Conservation (phyloP, 64 coral and sea anemone genomes). For the Montipora cactus region DNA sequence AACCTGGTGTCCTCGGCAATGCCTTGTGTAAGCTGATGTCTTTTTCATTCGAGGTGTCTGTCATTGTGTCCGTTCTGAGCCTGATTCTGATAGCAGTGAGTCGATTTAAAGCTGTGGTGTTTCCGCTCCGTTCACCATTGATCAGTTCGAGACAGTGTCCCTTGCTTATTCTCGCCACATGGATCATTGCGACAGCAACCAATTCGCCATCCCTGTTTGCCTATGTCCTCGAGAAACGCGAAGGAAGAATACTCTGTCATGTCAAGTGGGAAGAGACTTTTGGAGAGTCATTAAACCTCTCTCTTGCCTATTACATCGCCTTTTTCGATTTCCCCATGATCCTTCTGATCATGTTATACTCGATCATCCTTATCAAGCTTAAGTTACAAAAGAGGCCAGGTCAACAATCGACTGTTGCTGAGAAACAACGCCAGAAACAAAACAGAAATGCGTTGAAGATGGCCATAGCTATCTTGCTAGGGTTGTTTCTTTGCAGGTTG, state of each 20-base stretch:
- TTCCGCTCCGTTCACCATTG: background rate
- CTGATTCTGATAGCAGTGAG: slow-evolving; percentile 29
- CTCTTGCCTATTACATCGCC: background rate
- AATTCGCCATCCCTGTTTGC: background rate
- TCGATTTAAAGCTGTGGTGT: background rate
- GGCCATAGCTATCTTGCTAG: slow-evolving; percentile 14
- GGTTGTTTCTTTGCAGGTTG: slow-evolving; percentile 16
- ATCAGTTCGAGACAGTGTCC: background rate
- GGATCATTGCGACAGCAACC: background rate
- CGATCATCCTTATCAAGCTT: background rate
- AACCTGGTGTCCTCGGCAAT: background rate
- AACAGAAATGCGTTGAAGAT: slow-evolving; percentile 14
- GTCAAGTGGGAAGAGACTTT: background rate
- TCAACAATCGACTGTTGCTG: background rate
- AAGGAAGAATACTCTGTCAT: background rate
- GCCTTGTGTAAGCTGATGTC: background rate
- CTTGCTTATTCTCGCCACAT: background rate
- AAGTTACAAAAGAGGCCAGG: slow-evolving; percentile 4
- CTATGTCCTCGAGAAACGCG: background rate
- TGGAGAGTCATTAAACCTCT: background rate
- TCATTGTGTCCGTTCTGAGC: background rate
- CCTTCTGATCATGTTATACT: slow-evolving; percentile 22
- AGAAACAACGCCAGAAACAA: background rate
- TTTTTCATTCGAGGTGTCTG: background rate
- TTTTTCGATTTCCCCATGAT: background rate